phyloP scores from a whole-genome alignment of 2,113 vertebrate genomes.

The Urocolius indicus region DNA sequence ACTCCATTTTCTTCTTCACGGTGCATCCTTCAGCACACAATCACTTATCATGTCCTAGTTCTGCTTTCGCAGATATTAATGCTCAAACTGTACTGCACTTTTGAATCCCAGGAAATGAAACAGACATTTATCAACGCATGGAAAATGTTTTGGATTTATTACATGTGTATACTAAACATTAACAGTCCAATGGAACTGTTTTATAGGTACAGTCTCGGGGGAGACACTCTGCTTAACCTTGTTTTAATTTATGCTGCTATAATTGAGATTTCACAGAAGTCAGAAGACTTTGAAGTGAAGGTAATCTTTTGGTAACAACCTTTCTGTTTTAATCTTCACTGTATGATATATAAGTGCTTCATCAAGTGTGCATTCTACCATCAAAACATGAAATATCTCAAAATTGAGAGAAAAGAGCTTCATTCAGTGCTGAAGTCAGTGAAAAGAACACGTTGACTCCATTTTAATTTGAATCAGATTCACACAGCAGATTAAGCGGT shows the following conservation, averaged over 20 bases:
- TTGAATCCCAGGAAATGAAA: not conserved
- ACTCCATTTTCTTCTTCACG: not conserved
- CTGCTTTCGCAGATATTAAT: not conserved
- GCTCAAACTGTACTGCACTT: not conserved
- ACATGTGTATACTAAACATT: not conserved
- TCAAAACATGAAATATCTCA: conserved; percentile 7
- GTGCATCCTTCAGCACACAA: not conserved
- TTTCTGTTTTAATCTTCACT: not conserved
- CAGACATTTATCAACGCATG: not conserved
- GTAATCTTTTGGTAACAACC: conserved; percentile 68
- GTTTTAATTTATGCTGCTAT: conserved; percentile 86
- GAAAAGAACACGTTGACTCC: not conserved
- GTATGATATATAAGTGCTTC: not conserved
- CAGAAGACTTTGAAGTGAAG: conserved; percentile 90
- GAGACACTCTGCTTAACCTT: conserved; percentile 83
- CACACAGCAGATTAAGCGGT: not conserved
- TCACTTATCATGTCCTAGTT: not conserved
- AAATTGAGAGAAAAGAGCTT: not conserved
- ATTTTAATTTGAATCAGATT: not conserved
- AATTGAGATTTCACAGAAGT: conserved; percentile 81
- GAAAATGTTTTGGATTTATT: not conserved
- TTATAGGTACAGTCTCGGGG: conserved; percentile 81
- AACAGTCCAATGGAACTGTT: not conserved
- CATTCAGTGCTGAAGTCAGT: not conserved
- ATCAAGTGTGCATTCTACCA: not conserved